phyloP scores from a whole-genome alignment of 2,888 invertebrate species.

The Syritta pipiens region DNA sequence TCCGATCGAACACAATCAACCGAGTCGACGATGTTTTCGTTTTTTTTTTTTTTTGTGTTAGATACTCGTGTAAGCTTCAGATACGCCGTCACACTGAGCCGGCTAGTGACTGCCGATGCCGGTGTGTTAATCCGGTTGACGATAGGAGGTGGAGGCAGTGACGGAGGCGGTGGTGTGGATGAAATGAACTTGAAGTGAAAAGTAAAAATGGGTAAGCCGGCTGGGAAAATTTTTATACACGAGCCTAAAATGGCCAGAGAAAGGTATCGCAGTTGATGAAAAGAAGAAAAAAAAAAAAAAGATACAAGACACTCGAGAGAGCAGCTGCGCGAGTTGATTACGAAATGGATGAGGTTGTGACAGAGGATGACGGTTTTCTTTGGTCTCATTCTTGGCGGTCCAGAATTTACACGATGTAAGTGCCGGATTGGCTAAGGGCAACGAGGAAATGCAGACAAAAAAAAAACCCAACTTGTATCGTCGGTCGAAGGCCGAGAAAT shows the following conservation, averaged over 20 bases:
- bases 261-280: constrained; percentile 32
- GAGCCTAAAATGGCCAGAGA: constrained; percentile 35
- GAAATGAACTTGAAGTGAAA: constrained; percentile 65
- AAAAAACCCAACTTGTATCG: too few relatives aligned
- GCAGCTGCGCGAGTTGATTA: constrained; percentile 1
- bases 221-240: constrained; percentile 22
- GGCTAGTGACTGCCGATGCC: constrained; percentile 16
- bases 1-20: constrained; percentile 53
- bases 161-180: too few relatives aligned
- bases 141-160: too few relatives aligned
- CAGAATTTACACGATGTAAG: neutral
- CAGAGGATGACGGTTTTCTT: neutral
- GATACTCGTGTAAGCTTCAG: constrained; percentile 40
- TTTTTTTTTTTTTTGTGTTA: constrained; percentile 55
- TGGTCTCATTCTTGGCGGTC: constrained; percentile 9
- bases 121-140: constrained; percentile 42
- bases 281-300: too few relatives aligned
- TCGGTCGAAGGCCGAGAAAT: too few relatives aligned
- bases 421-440: too few relatives aligned
- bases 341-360: constrained; percentile 17
- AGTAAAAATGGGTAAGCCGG: constrained; percentile 65
- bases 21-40: constrained; percentile 36
- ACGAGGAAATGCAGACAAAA: too few relatives aligned
- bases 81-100: constrained; percentile 29
- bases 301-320: constrained; percentile 10